These are phyloP conservation scores for Anguilla pacifica DNA, from an alignment of 2,797 vertebrate genomes.

Conservation along the genomic window DNA sequence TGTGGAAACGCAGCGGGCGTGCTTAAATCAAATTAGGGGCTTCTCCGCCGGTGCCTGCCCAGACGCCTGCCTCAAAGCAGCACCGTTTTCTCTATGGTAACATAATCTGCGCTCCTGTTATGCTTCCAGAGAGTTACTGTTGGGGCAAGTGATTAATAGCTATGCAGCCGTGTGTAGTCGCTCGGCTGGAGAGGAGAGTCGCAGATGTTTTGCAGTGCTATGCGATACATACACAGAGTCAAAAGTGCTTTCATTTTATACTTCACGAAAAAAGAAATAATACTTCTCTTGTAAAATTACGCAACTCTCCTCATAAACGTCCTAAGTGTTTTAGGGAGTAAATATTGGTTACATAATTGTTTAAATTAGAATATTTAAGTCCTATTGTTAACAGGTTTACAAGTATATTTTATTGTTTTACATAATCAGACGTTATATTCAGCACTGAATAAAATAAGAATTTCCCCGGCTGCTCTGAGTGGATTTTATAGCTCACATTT, in stretches of 20 bases:
- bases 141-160: conserved; percentile 40
- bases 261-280: conserved; percentile 46
- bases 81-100: conserved; percentile 30
- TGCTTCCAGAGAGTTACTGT: conserved; percentile 17
- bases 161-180: conserved; percentile 35
- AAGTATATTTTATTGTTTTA: neutral
- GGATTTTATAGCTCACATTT: neutral
- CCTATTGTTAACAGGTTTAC: neutral
- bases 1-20: conserved; percentile 1
- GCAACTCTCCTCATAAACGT: neutral
- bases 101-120: conserved; percentile 5
- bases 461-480: neutral
- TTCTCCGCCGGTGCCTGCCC: neutral
- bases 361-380: neutral
- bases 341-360: neutral
- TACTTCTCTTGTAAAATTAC: conserved; percentile 34
- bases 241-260: neutral
- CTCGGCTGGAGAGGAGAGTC: conserved; percentile 42
- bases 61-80: conserved; percentile 13
- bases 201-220: conserved; percentile 53
- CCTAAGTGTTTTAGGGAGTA: conserved; percentile 38
- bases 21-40: neutral
- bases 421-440: neutral
- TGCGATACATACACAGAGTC: conserved; percentile 35
- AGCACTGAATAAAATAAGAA: neutral